A percentile compares a stretch with the other conserved stretches of the same genome.
These are phyloP conservation scores for Aplochiton taeniatus DNA, from an alignment of 2,797 vertebrate genomes.

Conservation along the genomic window DNA sequence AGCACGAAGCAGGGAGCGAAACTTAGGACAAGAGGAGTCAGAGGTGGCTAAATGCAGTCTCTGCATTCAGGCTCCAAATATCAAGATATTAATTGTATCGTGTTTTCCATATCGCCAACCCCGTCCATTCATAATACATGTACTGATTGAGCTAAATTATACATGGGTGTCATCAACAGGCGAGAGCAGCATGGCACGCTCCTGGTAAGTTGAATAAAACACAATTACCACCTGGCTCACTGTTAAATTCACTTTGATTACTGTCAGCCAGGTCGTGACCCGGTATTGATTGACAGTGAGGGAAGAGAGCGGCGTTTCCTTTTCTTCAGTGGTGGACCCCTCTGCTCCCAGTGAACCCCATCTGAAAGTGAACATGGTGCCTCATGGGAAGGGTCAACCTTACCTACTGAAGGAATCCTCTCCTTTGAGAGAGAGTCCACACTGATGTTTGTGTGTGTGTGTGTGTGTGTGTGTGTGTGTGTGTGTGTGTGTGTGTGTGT, in stretches of 20 bases:
- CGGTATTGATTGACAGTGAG: slow-evolving; percentile 52
- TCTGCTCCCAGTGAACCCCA: slow-evolving; percentile 10
- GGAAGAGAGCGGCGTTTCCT: slow-evolving; percentile 17
- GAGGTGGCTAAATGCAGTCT: slow-evolving; percentile 59
- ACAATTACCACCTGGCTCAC: slow-evolving; percentile 61
- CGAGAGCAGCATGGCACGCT: slow-evolving; percentile 46
- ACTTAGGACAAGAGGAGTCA: background rate
- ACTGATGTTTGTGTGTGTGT: slow-evolving; percentile 9
- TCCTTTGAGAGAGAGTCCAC: slow-evolving; percentile 4
- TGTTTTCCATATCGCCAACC: slow-evolving; percentile 48
- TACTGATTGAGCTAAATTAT: slow-evolving; percentile 64
- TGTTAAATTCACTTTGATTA: slow-evolving; percentile 63
- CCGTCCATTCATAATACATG: slow-evolving; percentile 68
- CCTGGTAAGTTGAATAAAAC: slow-evolving; percentile 64
- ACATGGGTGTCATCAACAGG: slow-evolving; percentile 66
- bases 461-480: background rate
- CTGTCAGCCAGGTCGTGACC: slow-evolving; percentile 41
- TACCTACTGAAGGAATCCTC: slow-evolving; percentile 7
- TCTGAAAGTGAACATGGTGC: slow-evolving; percentile 30
- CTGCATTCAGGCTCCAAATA: slow-evolving; percentile 43
- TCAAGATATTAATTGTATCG: slow-evolving; percentile 60
- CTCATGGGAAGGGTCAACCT: slow-evolving; percentile 37
- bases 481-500: background rate
- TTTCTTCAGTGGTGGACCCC: slow-evolving; percentile 35
- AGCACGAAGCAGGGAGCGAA: slow-evolving; percentile 35